Evolutionary conservation across 2,113 vertebrate genomes (phyloP).

Genomic region (Nerophis lumbriciformis): DNA sequence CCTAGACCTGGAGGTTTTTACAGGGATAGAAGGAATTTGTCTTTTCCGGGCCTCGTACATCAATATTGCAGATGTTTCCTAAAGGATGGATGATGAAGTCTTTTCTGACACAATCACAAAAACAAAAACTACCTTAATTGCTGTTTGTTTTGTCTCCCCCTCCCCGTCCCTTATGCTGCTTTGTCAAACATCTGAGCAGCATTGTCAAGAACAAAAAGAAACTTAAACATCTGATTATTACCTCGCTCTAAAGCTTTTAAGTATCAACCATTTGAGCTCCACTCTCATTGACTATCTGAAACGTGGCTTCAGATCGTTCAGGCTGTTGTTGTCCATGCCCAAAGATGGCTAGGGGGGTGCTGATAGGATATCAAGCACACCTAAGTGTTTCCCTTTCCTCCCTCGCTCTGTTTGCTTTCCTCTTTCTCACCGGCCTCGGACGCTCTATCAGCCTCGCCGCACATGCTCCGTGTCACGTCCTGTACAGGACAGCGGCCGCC

Average conservation of each 20-base stretch:
- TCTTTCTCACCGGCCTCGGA: conserved; percentile 59
- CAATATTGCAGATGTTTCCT: conserved; percentile 71
- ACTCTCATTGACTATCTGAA: conserved; percentile 19
- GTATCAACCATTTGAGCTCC: conserved; percentile 56
- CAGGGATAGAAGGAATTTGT: conserved; percentile 60
- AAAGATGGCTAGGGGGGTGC: conserved; percentile 54
- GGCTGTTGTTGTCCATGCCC: conserved; percentile 32
- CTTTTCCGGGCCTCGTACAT: conserved; percentile 62
- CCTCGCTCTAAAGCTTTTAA: conserved; percentile 54
- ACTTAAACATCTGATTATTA: conserved; percentile 24
- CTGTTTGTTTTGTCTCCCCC: conserved; percentile 64
- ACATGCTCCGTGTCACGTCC: conserved; percentile 66
- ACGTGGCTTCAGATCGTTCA: not conserved
- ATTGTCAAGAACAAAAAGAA: conserved; percentile 67
- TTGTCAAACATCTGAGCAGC: conserved; percentile 62
- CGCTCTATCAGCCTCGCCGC: conserved; percentile 54
- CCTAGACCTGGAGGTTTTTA: conserved; percentile 40
- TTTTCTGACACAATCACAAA: conserved; percentile 56
- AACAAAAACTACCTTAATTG: conserved; percentile 56
- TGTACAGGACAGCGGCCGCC: conserved; percentile 47
- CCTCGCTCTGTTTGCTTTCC: conserved; percentile 65
- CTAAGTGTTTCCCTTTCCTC: conserved; percentile 71
- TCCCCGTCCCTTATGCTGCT: conserved; percentile 13
- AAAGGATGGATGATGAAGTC: conserved; percentile 48
- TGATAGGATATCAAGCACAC: conserved; percentile 66